Conservation (phyloP, 2,797 vertebrate genomes). For the Labroides dimidiatus region DNA sequence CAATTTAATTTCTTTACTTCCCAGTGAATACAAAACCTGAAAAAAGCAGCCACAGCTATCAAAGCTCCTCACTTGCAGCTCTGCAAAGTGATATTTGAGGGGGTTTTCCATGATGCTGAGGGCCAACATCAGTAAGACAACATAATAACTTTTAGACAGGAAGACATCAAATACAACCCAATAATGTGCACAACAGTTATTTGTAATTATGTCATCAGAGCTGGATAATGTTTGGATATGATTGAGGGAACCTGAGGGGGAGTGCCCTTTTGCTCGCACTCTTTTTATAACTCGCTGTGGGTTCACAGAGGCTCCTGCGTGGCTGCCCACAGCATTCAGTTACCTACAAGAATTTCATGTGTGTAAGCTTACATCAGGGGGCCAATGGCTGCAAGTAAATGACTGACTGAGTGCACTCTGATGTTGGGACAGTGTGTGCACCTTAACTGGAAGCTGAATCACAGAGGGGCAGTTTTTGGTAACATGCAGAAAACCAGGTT, state of each 20-base stretch:
- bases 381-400: conserved; percentile 44
- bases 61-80: conserved; percentile 9
- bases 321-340: conserved; percentile 56
- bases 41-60: background rate
- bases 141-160: background rate
- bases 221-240: conserved; percentile 5
- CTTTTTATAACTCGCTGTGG: conserved; percentile 69
- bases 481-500: conserved; percentile 23
- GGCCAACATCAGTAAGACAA: background rate
- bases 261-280: conserved; percentile 55
- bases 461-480: conserved; percentile 34
- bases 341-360: conserved; percentile 69
- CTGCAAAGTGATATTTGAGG: conserved; percentile 4
- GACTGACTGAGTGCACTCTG: conserved; percentile 44
- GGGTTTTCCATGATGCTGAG: conserved; percentile 12
- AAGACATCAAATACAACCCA: background rate
- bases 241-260: conserved; percentile 22
- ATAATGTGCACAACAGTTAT: background rate
- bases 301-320: conserved; percentile 58
- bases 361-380: conserved; percentile 67
- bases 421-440: conserved; percentile 52
- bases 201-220: background rate
- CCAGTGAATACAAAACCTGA: conserved; percentile 7
- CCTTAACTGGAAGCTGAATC: conserved; percentile 54
- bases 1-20: conserved; percentile 13